Evolutionary conservation across 2,113 vertebrate species (phyloP).

Genomic region (Cacatua alba): DNA sequence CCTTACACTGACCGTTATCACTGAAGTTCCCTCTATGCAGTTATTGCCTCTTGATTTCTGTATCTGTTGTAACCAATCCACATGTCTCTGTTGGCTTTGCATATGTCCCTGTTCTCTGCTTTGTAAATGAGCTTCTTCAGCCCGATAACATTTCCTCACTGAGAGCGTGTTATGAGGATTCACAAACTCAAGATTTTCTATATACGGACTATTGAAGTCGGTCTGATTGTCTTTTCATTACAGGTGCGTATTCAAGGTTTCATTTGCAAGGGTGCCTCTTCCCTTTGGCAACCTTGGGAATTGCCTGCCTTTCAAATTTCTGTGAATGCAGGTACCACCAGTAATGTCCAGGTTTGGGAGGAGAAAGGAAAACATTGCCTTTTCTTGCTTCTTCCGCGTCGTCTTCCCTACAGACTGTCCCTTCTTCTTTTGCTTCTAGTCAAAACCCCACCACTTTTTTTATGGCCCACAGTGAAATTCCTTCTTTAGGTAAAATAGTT

Average conservation of each 20-base stretch:
- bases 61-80: background rate
- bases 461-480: background rate
- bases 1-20: background rate
- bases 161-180: background rate
- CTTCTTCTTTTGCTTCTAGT: background rate
- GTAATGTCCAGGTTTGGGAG: background rate
- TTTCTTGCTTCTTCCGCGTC: background rate
- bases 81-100: background rate
- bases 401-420: background rate
- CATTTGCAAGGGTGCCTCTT: background rate
- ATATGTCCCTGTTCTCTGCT: background rate
- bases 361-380: background rate
- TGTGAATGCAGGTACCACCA: background rate
- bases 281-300: background rate
- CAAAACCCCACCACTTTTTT: background rate
- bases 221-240: background rate
- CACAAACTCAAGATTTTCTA: background rate
- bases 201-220: background rate
- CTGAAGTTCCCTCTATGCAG: background rate
- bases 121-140: background rate
- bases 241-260: background rate
- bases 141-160: background rate
- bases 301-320: background rate
- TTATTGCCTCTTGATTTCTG: background rate
- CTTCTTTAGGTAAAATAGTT: background rate